Conservation (phyloP, 2,888 invertebrate genomes). For the Nasonia oneida region DNA sequence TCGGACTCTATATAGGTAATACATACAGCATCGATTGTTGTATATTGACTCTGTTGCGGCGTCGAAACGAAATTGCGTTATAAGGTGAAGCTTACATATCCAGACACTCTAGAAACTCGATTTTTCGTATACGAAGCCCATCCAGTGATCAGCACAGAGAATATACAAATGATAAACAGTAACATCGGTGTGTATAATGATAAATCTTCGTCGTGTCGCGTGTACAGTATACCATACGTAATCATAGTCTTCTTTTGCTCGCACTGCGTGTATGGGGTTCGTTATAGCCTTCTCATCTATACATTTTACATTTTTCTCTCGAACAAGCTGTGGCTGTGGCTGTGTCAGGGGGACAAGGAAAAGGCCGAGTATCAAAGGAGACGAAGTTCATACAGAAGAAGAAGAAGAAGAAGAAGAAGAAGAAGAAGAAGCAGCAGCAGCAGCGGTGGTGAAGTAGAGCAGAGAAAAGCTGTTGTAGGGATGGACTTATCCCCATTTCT, state of each 20-base stretch:
- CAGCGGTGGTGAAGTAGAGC: not conserved
- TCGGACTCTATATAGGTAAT: not conserved
- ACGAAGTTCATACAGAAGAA: not conserved
- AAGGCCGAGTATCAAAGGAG: not conserved
- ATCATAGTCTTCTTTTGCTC: not conserved
- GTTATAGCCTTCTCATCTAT: not conserved
- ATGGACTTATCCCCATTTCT: constrained; percentile 85
- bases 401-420: not conserved
- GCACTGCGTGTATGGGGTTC: not conserved
- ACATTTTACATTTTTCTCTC: not conserved
- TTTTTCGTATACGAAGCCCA: not conserved
- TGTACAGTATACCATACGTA: not conserved
- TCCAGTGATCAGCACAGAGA: not conserved
- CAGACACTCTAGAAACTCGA: not conserved
- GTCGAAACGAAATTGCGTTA: no score
- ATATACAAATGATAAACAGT: not conserved
- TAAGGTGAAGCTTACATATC: not conserved
- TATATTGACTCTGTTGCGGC: no score
- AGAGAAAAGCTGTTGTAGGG: not conserved
- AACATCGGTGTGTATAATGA: not conserved
- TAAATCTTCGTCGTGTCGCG: not conserved
- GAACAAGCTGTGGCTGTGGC: not conserved
- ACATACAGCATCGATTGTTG: no score
- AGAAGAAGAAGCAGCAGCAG: not conserved
- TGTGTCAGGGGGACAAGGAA: not conserved